Evolutionary conservation across 2,797 vertebrate genomes (phyloP).

Genomic region (Mus minutoides): DNA sequence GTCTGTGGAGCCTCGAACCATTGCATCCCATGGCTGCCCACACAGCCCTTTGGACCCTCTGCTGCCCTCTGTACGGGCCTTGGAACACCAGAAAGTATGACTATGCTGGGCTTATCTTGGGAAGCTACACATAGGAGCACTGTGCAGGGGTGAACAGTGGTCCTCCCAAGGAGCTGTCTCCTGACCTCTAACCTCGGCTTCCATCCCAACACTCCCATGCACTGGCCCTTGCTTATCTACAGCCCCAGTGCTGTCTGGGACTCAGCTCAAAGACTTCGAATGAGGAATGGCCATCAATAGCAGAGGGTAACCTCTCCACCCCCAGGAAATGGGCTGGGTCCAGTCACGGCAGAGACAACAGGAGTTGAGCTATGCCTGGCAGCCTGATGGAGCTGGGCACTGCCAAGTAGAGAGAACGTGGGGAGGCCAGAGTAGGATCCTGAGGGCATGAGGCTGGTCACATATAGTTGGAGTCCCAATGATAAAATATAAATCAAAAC

Average conservation of each 20-base stretch:
- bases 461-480: neutral
- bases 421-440: neutral
- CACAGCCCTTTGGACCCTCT: slow-evolving; percentile 25
- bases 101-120: neutral
- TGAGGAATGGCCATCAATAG: neutral
- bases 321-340: neutral
- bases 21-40: slow-evolving; percentile 58
- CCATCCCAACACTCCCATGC: neutral
- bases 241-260: neutral
- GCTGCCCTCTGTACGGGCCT: neutral
- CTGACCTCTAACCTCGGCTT: slow-evolving; percentile 20
- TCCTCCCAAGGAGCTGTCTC: neutral
- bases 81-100: neutral
- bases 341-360: neutral
- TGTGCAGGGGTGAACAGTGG: neutral
- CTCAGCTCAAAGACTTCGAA: neutral
- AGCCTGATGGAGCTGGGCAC: neutral
- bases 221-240: neutral
- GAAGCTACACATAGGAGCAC: neutral
- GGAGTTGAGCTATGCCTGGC: neutral
- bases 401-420: neutral
- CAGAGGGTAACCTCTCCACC: neutral
- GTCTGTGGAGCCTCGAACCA: slow-evolving; percentile 76
- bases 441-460: neutral
- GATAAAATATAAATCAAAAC: neutral